Conservation (phyloP, 2,113 vertebrate genomes). For the Delphinapterus leucas region DNA sequence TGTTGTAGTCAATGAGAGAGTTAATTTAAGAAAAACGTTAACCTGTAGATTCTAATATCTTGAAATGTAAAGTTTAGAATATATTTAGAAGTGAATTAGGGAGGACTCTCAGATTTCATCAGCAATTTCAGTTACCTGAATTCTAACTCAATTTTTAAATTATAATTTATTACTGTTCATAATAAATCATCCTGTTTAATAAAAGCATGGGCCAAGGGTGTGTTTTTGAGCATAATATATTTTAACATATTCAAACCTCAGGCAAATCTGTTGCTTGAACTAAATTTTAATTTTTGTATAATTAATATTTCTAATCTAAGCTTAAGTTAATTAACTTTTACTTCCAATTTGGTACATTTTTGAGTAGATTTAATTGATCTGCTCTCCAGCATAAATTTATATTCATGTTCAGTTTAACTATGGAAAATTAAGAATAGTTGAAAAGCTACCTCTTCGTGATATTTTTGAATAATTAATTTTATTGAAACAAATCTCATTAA, state of each 20-base stretch:
- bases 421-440: conserved; percentile 68
- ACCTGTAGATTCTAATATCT: not conserved
- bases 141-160: conserved; percentile 9
- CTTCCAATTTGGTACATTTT: conserved; percentile 66
- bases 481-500: conserved; percentile 67
- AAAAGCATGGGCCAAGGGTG: not conserved
- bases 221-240: conserved; percentile 39
- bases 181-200: conserved; percentile 13
- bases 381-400: conserved; percentile 65
- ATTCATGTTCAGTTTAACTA: conserved; percentile 35
- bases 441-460: conserved; percentile 70
- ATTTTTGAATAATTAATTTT: conserved; percentile 65
- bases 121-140: not conserved
- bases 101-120: not conserved
- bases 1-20: not conserved
- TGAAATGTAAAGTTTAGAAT: conserved; percentile 13
- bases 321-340: conserved; percentile 80
- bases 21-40: not conserved
- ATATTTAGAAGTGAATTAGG: not conserved
- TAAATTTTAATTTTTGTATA: conserved; percentile 79
- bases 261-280: conserved; percentile 74
- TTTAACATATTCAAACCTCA: conserved; percentile 65
- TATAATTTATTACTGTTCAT: conserved; percentile 4
- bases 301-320: conserved; percentile 79
- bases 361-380: conserved; percentile 77